Conservation (phyloP, 2,888 invertebrate genomes). For the Cabera pusaria region DNA sequence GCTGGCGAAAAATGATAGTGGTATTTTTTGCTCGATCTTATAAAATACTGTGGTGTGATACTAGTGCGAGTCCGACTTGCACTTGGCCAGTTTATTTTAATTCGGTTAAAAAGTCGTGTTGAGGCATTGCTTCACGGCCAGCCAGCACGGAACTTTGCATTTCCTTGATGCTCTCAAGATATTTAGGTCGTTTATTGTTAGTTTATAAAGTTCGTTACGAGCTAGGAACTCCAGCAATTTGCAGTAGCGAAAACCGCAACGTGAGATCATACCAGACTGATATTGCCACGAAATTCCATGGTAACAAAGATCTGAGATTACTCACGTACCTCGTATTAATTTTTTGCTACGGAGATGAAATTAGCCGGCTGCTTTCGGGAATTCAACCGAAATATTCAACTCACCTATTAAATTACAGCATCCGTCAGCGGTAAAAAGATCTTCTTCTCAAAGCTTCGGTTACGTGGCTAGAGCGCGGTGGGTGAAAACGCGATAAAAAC, state of each 20-base stretch:
- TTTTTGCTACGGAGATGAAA: conserved; percentile 32
- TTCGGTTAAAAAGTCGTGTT: conserved; percentile 45
- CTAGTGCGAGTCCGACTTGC: no score
- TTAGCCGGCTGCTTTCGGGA: conserved; percentile 29
- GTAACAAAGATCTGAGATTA: conserved; percentile 31
- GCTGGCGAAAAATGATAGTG: no score
- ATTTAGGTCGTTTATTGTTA: conserved; percentile 16
- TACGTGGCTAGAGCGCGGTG: conserved; percentile 66
- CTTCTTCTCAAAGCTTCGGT: conserved; percentile 52
- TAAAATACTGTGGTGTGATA: no score
- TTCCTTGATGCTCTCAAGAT: conserved; percentile 41
- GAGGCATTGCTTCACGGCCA: conserved; percentile 52
- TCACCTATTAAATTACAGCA: conserved; percentile 48
- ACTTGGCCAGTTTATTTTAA: no score
- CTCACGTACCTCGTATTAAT: conserved; percentile 28
- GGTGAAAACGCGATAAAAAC: conserved; percentile 56
- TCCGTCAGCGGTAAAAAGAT: conserved; percentile 64
- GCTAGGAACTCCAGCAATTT: conserved; percentile 12
- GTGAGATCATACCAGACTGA: conserved; percentile 20
- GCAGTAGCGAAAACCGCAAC: conserved; percentile 22
- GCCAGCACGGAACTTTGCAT: conserved; percentile 41
- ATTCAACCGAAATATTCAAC: conserved; percentile 26
- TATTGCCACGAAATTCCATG: conserved; percentile 19
- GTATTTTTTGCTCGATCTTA: no score
- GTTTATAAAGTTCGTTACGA: conserved; percentile 29